Evolutionary conservation across 2,888 invertebrate genomes (phyloP), one percentile per base, ranked within the genome.

Genomic region (Strigamia transsilvanica): DNA sequence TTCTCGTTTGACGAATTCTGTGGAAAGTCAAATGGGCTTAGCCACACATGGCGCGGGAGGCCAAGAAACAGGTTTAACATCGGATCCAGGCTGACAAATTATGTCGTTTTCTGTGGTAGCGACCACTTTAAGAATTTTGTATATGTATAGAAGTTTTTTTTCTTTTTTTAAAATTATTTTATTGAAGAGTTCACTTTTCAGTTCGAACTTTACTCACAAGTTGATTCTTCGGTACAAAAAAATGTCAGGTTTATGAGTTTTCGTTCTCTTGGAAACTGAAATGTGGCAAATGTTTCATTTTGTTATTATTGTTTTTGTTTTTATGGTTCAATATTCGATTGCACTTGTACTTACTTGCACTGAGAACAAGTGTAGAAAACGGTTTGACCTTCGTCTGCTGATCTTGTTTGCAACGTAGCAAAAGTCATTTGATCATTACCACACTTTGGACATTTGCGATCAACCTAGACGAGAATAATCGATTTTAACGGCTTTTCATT

Each of bases 381-480:
- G 0, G 99, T 99, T 88, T 99, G 99, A 0, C 99, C 99, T 92
- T 99, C 99, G 91, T 99, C 99, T 23, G 98, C 99, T 0, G 98
- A 98, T 85, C 99, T 90, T 34, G 99, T 90, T 88, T 99, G 99
- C 81, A 97, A 88, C 0, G 99, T 98, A 6, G 97, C 95, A 88
- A 98, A 99, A 0, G 95, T 94, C 97, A 98, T 98, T 87, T 93
- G 93, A 56, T 95, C 93, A 87, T 96, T 92, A 0, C 93, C 93
- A 90, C 99, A 99, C 87, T 94, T 93, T 0, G 93, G 91, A 88
- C 99, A 90, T 83, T 88, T 87, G 66, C 89, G 86, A 82, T 90
- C 90, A 56, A 88, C 88, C 83, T 83, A 34, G 0, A 77, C 0
- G 6, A 38, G 4, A 38, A 38, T 9, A 38, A 38, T 9, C 10